Evolutionary conservation across 2,797 vertebrate species (phyloP).

Genomic region (Syncerus caffer): DNA sequence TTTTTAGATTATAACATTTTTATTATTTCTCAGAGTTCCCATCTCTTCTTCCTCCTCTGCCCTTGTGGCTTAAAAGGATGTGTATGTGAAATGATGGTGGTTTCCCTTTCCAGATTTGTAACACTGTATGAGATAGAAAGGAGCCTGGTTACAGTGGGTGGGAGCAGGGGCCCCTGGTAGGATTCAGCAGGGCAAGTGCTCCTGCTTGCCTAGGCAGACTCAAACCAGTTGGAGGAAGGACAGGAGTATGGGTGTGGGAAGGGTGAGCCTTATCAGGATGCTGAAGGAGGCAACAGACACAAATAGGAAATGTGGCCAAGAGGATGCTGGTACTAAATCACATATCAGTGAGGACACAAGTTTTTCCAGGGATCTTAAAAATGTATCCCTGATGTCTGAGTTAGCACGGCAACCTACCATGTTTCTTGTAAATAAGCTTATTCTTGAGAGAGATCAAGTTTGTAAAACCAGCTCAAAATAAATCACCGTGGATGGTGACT

Average conservation of each 20-base stretch:
- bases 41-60: neutral
- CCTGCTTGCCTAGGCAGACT: neutral
- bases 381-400: neutral
- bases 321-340: neutral
- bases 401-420: neutral
- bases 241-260: neutral
- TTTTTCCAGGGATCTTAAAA: neutral
- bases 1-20: neutral
- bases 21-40: neutral
- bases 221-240: neutral
- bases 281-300: neutral
- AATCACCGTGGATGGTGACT: neutral
- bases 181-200: neutral
- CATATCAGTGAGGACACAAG: neutral
- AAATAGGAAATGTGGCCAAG: neutral
- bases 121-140: neutral
- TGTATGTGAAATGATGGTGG: neutral
- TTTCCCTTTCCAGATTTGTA: neutral
- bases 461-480: neutral
- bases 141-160: neutral
- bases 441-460: neutral
- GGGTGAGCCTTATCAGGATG: neutral
- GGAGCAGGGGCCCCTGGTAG: neutral
- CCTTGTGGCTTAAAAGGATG: neutral
- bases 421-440: neutral